These are phyloP conservation scores for Pantala flavescens DNA, from an alignment of 1,140 invertebrate species.

Conservation along the genomic window DNA sequence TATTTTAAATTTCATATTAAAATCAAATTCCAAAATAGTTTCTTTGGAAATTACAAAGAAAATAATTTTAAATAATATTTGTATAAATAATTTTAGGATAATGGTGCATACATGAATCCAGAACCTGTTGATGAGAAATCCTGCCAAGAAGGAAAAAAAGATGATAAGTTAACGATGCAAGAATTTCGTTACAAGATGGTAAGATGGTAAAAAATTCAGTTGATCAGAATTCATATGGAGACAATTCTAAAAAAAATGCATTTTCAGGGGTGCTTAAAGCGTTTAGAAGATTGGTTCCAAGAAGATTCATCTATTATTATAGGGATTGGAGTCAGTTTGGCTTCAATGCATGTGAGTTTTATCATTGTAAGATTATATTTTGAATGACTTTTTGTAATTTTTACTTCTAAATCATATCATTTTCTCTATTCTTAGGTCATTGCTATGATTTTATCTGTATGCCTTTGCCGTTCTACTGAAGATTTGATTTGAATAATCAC, in stretches of 20 bases:
- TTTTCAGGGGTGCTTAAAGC: neutral
- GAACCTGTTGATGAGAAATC: neutral
- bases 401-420: too few relatives aligned
- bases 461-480: too few relatives aligned
- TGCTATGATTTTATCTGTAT: too few relatives aligned
- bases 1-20: too few relatives aligned
- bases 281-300: neutral
- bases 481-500: too few relatives aligned
- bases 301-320: neutral
- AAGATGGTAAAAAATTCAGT: neutral
- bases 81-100: neutral
- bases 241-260: neutral
- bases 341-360: neutral
- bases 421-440: too few relatives aligned
- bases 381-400: too few relatives aligned
- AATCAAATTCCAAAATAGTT: too few relatives aligned
- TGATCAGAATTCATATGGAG: too few relatives aligned
- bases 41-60: too few relatives aligned
- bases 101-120: neutral
- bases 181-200: neutral
- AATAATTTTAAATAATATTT: too few relatives aligned
- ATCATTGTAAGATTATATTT: too few relatives aligned
- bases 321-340: neutral
- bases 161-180: neutral
- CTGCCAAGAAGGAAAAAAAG: neutral